Evolutionary conservation across 2,113 vertebrate genomes (phyloP), one percentile per base, ranked within the genome.

Genomic region (Cynocephalus volans): DNA sequence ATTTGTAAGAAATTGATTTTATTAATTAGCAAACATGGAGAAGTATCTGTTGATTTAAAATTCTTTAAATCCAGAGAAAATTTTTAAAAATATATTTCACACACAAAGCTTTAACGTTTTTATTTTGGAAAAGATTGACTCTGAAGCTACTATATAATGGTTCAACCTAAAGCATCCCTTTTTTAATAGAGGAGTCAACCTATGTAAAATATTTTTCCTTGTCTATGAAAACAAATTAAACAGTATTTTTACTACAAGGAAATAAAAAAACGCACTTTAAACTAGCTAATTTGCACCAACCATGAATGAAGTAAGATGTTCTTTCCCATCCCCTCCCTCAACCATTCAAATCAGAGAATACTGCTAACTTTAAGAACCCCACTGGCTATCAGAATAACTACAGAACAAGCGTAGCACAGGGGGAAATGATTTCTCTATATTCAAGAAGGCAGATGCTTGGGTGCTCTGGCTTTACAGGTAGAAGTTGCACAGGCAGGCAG

Each of bases 401-500:
- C 31, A 92, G 89, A 80, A 89, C 45, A 88, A 88, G 92, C 81
- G 73, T 26, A 88, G 79, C 62, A 64, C 12, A 56, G 88, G 56
- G 31, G 18, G 15, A 88, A 83, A 84, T 86, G 93, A 77, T 15
- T 90, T 96, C 79, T 95, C 72, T 97, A 83, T 70, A 84, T 85
- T 95, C 96, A 31, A 92, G 94, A 88, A 93, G 56, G 89, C 77
- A 95, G 97, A 97, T 62, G 84, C 90, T 90, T 93, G 88, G 69
- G 83, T 95, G 85, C 88, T 91, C 93, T 79, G 91, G 90, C 89
- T 96, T 94, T 80, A 96, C 58, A 79, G 64, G 77, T 75, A 54
- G 81, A 92, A 89, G 93, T 17, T 96, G 97, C 90, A 90, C 9
- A 96, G 80, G 96, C 97, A 98, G 92, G 93, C 95, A 96, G 73